Evolutionary conservation across 2,888 invertebrate species (phyloP).

Genomic region (Chirona hameri): DNA sequence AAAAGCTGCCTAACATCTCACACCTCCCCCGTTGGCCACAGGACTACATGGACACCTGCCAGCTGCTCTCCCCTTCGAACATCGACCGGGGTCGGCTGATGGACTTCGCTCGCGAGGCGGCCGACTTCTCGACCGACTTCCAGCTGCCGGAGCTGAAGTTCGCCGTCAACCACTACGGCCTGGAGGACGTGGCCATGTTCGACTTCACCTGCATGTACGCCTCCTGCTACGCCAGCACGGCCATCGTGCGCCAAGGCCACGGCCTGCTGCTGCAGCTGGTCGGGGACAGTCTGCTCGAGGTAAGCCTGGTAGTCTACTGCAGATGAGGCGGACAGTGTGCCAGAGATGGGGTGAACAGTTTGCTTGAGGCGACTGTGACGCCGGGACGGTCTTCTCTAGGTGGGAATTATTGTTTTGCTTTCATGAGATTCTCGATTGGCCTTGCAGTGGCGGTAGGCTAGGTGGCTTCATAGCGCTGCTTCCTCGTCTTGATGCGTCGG

Average conservation of each 20-base stretch:
- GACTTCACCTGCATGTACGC: constrained; percentile 99
- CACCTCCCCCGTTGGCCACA: constrained; percentile 45
- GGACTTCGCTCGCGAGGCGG: constrained; percentile 90
- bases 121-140: constrained; percentile 85
- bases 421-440: too few relatives aligned
- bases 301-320: constrained; percentile 48
- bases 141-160: constrained; percentile 84
- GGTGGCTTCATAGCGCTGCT: too few relatives aligned
- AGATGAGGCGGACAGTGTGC: too few relatives aligned
- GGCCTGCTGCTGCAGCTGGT: constrained; percentile 83
- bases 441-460: too few relatives aligned
- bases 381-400: too few relatives aligned
- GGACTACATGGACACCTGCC: constrained; percentile 88
- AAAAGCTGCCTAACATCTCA: neutral
- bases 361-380: too few relatives aligned
- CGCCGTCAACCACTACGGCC: constrained; percentile 95
- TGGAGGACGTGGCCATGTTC: constrained; percentile 96
- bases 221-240: constrained; percentile 88
- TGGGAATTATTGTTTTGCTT: too few relatives aligned
- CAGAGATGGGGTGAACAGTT: too few relatives aligned
- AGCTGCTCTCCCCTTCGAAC: constrained; percentile 79
- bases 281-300: constrained; percentile 92
- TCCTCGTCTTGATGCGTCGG: too few relatives aligned
- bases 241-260: constrained; percentile 69
- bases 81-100: constrained; percentile 84